Conservation (phyloP, 2,113 vertebrate species). For the Cephalopterus ornatus region DNA sequence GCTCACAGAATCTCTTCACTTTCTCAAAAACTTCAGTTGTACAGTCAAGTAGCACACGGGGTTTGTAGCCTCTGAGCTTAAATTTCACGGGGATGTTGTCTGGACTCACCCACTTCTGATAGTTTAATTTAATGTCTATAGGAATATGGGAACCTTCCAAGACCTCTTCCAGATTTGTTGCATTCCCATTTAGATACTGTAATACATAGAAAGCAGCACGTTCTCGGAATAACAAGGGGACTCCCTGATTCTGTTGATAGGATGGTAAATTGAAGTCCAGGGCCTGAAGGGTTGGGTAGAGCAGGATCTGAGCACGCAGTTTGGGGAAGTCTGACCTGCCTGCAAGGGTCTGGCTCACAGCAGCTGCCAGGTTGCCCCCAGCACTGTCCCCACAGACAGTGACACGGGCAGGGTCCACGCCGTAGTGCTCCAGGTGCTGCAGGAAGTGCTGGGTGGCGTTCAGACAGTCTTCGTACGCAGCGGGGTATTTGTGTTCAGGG, state of each 20-base stretch:
- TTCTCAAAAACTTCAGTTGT: conserved; percentile 66
- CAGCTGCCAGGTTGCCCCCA: conserved; percentile 76
- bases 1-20: conserved; percentile 46
- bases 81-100: conserved; percentile 78
- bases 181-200: conserved; percentile 70
- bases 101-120: conserved; percentile 73
- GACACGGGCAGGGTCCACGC: conserved; percentile 74
- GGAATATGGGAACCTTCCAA: conserved; percentile 76
- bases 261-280: conserved; percentile 85
- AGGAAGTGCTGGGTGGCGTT: conserved; percentile 80
- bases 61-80: conserved; percentile 55
- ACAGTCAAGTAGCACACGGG: neutral
- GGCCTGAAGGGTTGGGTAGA: conserved; percentile 80
- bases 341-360: conserved; percentile 76
- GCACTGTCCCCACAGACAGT: conserved; percentile 81
- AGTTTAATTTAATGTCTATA: conserved; percentile 66
- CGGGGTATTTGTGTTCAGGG: conserved; percentile 78
- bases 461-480: conserved; percentile 73
- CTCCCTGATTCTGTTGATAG: conserved; percentile 78
- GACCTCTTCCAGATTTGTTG: conserved; percentile 59
- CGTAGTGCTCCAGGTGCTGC: conserved; percentile 66
- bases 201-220: conserved; percentile 63
- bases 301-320: conserved; percentile 82
- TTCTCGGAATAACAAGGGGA: conserved; percentile 74
- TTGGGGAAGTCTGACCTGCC: conserved; percentile 63